These are phyloP conservation scores for Notarius lentiginosus DNA, from an alignment of 2,113 vertebrate species.

Conservation along the genomic window DNA sequence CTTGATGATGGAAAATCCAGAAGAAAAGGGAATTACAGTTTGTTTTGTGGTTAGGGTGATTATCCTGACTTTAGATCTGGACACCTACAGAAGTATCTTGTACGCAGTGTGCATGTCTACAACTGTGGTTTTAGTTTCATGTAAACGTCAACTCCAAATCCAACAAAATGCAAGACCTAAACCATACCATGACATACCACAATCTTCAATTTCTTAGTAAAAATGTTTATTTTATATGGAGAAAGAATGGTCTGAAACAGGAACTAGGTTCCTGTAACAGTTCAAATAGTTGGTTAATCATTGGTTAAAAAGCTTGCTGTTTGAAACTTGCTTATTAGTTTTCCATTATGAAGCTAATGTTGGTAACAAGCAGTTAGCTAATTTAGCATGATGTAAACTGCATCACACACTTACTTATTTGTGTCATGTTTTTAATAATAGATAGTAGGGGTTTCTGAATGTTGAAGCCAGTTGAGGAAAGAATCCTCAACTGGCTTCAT, in stretches of 20 bases:
- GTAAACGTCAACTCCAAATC: neutral
- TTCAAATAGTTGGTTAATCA: neutral
- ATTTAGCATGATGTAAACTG: neutral
- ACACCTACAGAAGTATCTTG: neutral
- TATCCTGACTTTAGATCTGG: neutral
- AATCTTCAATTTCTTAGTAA: neutral
- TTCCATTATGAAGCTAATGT: neutral
- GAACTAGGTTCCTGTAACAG: neutral
- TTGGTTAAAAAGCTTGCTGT: neutral
- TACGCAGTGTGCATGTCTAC: neutral
- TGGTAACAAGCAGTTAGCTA: neutral
- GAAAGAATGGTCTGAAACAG: neutral
- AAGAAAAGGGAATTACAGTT: slow-evolving; percentile 14
- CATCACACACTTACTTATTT: neutral
- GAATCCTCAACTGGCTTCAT: too few species aligned
- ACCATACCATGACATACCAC: neutral
- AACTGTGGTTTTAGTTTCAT: neutral
- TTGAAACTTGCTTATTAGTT: neutral
- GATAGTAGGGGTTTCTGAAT: neutral
- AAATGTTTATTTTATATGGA: neutral
- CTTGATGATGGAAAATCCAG: slow-evolving; percentile 30
- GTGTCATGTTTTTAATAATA: neutral
- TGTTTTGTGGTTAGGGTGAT: neutral
- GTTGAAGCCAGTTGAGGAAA: too few species aligned
- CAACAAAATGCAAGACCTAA: neutral